Conservation (phyloP, 2,888 invertebrate genomes). For the Volucella bombylans region DNA sequence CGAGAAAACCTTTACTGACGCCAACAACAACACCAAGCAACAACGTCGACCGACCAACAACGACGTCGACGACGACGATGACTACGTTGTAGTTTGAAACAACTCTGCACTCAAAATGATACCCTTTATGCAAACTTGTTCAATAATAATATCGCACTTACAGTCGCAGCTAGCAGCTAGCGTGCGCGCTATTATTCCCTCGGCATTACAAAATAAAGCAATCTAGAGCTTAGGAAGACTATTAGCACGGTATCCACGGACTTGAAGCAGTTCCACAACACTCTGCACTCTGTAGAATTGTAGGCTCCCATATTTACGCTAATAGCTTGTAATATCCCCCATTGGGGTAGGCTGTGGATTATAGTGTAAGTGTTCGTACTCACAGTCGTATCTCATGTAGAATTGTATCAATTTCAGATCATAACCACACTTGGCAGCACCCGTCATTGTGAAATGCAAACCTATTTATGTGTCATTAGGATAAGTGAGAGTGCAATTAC, state of each 20-base stretch:
- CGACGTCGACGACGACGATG: constrained; percentile 7
- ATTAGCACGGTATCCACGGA: constrained; percentile 12
- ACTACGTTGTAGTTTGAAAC: constrained; percentile 7
- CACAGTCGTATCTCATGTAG: constrained; percentile 35
- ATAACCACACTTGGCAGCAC: constrained; percentile 67
- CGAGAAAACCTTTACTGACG: neutral
- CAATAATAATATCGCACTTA: constrained; percentile 67
- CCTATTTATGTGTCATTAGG: constrained; percentile 71
- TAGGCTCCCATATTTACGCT: constrained; percentile 62
- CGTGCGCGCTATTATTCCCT: constrained; percentile 44
- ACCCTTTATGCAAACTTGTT: constrained; percentile 61
- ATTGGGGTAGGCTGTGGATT: no score
- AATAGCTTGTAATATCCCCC: constrained; percentile 59
- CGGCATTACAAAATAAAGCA: constrained; percentile 54
- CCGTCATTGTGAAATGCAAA: constrained; percentile 56
- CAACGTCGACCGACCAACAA: neutral
- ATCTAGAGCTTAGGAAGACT: constrained; percentile 42
- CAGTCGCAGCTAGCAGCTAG: neutral
- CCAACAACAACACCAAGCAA: neutral
- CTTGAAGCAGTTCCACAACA: neutral
- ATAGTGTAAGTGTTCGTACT: constrained; percentile 9
- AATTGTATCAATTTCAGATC: constrained; percentile 72
- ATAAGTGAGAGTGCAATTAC: constrained; percentile 70
- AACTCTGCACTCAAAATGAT: constrained; percentile 25
- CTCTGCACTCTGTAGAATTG: neutral